phyloP scores from a whole-genome alignment of 2,113 vertebrate species.

The Gnathonemus echidnorhynchus region DNA sequence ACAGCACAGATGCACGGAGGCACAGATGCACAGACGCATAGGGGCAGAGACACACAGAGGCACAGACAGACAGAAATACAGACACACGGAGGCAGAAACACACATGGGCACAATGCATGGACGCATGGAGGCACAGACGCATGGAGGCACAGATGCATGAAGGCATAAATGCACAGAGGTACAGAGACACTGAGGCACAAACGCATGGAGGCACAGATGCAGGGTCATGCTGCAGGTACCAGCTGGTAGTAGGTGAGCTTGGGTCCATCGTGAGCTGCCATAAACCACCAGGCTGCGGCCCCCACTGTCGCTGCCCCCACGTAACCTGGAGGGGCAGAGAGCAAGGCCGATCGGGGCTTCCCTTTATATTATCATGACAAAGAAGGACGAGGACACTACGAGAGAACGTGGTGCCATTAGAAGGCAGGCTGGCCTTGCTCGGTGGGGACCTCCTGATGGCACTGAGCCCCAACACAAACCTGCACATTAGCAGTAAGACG shows the following conservation, averaged over 20 bases:
- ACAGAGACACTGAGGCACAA: neutral
- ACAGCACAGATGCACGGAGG: neutral
- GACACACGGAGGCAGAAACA: neutral
- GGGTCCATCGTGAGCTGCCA: slow-evolving; percentile 67
- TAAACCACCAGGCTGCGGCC: slow-evolving; percentile 71
- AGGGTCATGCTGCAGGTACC: slow-evolving; percentile 41
- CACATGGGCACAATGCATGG: neutral
- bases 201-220: neutral
- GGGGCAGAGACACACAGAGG: neutral
- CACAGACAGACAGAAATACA: neutral
- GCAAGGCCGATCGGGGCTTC: neutral
- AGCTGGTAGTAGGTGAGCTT: slow-evolving; percentile 63
- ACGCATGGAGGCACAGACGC: neutral
- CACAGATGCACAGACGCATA: neutral
- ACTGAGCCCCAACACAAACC: neutral
- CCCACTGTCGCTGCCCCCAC: slow-evolving; percentile 67
- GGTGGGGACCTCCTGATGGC: neutral
- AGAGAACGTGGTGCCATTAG: neutral
- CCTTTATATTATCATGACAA: neutral
- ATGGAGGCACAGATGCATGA: neutral
- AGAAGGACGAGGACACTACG: neutral
- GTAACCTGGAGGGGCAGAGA: slow-evolving; percentile 49
- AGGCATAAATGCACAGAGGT: neutral
- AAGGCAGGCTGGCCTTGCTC: neutral
- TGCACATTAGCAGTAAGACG: neutral